A percentile compares a stretch with the other conserved stretches of the same genome.
Evolutionary conservation across 2,113 vertebrate species (phyloP).

Genomic region (Siniperca knerii): DNA sequence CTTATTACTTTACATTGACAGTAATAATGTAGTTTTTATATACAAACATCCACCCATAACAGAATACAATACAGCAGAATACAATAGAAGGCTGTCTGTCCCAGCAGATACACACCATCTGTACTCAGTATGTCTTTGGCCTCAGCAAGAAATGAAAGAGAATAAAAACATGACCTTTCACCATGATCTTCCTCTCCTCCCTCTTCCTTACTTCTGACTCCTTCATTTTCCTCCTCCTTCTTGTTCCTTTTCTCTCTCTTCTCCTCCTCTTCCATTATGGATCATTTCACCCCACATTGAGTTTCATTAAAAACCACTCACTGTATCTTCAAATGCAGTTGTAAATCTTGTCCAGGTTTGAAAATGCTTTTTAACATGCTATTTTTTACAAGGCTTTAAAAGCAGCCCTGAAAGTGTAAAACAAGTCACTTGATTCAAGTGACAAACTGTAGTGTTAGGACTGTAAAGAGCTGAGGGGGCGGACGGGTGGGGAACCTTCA

Average conservation of each 20-base stretch:
- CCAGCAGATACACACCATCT: conserved; percentile 42
- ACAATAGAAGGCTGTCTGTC: conserved; percentile 41
- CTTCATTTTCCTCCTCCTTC: conserved; percentile 10
- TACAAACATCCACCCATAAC: conserved; percentile 20
- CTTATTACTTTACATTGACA: conserved; percentile 29
- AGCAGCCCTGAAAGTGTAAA: conserved; percentile 36
- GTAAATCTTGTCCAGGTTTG: not conserved
- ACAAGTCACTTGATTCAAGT: conserved; percentile 17
- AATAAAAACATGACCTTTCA: conserved; percentile 67
- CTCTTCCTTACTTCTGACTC: conserved; percentile 34
- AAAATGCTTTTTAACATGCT: not conserved
- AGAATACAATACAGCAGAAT: conserved; percentile 22
- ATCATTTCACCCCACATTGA: conserved; percentile 7
- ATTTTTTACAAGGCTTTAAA: conserved; percentile 37
- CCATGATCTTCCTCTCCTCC: conserved; percentile 25
- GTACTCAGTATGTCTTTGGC: conserved; percentile 27
- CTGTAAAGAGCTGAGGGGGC: not conserved
- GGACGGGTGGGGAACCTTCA: not conserved
- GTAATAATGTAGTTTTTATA: conserved; percentile 43
- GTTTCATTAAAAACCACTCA: conserved; percentile 12
- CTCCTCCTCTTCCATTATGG: conserved; percentile 14
- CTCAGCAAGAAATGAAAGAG: conserved; percentile 62
- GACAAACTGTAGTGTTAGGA: conserved; percentile 8
- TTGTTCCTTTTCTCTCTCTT: not conserved
- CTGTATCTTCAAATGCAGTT: not conserved